Percentiles rank a stretch among this genome's conserved stretches.
Conservation (phyloP, 1,140 invertebrate genomes). For the Drosophila teissieri region DNA sequence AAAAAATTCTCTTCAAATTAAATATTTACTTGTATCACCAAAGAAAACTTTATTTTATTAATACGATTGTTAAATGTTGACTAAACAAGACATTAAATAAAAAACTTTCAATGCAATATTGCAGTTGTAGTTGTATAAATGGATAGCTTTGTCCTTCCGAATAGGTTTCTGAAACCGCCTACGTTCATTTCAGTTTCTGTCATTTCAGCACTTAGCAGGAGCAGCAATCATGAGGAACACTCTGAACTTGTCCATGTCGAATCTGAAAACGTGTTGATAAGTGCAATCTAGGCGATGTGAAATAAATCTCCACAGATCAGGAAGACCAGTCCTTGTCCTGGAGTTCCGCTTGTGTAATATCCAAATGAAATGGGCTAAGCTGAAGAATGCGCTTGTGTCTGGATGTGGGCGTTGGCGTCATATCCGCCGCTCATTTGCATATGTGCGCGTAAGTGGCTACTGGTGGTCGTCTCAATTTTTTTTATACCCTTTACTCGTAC, state of each 20-base stretch:
- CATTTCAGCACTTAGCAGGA: background rate
- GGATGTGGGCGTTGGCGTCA: background rate
- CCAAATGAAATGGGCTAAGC: slow-evolving; percentile 20
- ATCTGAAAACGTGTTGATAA: slow-evolving; percentile 41
- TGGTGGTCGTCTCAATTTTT: slow-evolving; percentile 34
- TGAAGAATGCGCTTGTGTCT: slow-evolving; percentile 8
- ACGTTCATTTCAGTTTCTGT: slow-evolving; percentile 2
- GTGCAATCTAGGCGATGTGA: slow-evolving; percentile 51
- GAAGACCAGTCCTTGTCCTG: background rate
- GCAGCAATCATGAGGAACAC: slow-evolving; percentile 13
- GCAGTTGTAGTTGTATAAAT: too few species aligned
- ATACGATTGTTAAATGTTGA: too few species aligned
- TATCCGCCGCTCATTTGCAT: slow-evolving; percentile 42
- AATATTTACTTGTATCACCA: too few species aligned
- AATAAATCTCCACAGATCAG: background rate
- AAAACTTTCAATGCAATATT: too few species aligned
- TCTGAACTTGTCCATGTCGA: slow-evolving; percentile 39
- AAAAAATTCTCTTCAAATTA: too few species aligned
- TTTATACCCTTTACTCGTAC: slow-evolving; percentile 4
- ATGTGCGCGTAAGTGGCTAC: slow-evolving; percentile 20
- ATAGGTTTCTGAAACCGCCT: background rate
- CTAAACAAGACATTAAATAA: too few species aligned
- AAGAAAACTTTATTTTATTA: too few species aligned
- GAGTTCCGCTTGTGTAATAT: slow-evolving; percentile 3
- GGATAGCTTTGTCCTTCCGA: slow-evolving; percentile 31